Evolutionary conservation across 2,797 vertebrate species (phyloP).

Genomic region (Melanotaenia parkinsoni): DNA sequence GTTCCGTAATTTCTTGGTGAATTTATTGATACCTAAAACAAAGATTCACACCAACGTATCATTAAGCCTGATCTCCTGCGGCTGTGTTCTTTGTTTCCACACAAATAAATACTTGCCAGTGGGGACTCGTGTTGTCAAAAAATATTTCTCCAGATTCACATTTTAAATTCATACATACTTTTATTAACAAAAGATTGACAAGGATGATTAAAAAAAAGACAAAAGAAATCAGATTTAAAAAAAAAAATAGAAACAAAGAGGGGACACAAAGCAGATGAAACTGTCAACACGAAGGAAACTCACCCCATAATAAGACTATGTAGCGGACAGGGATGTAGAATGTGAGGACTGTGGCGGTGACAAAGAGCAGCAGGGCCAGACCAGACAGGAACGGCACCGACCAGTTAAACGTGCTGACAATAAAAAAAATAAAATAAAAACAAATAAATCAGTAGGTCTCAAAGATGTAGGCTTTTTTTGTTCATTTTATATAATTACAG

Average conservation of each 20-base stretch:
- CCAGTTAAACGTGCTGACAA: constrained; percentile 95
- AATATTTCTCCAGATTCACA: constrained; percentile 18
- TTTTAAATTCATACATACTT: constrained; percentile 4
- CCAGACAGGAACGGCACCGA: constrained; percentile 93
- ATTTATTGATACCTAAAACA: constrained; percentile 95
- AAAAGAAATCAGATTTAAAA: background rate
- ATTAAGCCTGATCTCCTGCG: constrained; percentile 68
- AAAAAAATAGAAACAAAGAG: background rate
- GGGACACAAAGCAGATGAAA: background rate
- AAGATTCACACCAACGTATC: constrained; percentile 75
- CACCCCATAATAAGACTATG: constrained; percentile 95
- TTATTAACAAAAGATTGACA: background rate
- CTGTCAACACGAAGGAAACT: constrained; percentile 69
- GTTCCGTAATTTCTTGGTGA: constrained; percentile 97
- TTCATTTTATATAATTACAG: background rate
- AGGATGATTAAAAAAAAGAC: background rate
- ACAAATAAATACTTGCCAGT: constrained; percentile 67
- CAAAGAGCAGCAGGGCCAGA: constrained; percentile 88
- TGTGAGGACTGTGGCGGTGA: constrained; percentile 79
- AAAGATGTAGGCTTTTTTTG: background rate
- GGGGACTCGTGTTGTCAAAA: constrained; percentile 54
- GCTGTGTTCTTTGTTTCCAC: constrained; percentile 72
- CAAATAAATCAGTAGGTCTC: background rate
- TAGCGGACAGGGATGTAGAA: constrained; percentile 93
- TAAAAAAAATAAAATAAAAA: background rate